A percentile compares a stretch with the other conserved stretches of the same genome.
These are phyloP conservation scores for Lithophane leautieri DNA, from an alignment of 2,888 invertebrate genomes.

Conservation along the genomic window DNA sequence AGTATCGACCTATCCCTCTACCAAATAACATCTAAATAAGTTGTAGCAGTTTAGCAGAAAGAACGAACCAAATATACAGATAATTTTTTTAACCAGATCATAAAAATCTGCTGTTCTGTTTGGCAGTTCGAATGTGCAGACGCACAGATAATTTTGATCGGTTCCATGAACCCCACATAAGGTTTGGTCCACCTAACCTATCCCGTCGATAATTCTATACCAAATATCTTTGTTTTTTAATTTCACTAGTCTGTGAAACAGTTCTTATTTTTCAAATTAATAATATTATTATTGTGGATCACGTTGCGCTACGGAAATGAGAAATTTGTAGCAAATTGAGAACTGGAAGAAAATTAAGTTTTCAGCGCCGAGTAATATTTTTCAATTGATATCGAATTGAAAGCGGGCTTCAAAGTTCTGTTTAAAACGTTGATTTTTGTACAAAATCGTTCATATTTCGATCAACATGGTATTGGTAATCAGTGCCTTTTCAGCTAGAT, in stretches of 20 bases:
- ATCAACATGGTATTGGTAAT: constrained; percentile 16
- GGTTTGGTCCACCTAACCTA: background rate
- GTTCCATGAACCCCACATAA: background rate
- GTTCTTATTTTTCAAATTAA: constrained; percentile 1
- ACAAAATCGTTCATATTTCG: constrained; percentile 11
- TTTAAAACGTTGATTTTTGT: constrained; percentile 28
- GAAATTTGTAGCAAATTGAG: constrained; percentile 24
- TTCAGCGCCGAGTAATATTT: constrained; percentile 16
- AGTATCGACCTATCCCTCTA: background rate
- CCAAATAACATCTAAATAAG: background rate
- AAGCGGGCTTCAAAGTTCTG: constrained; percentile 29
- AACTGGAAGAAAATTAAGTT: constrained; percentile 21
- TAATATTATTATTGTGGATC: constrained; percentile 15
- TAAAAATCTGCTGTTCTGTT: background rate
- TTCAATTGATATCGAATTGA: constrained; percentile 33
- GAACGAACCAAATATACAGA: too few relatives aligned
- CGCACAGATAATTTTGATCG: background rate
- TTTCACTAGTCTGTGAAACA: background rate
- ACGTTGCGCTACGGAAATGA: constrained; percentile 32
- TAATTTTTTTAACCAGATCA: too few relatives aligned
- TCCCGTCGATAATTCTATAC: background rate
- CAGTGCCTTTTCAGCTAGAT: constrained; percentile 24
- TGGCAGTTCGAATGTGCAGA: background rate
- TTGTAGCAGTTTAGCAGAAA: background rate
- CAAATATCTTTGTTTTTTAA: background rate